phyloP scores from a whole-genome alignment of 1,140 invertebrate genomes.

The Caerostris darwini region DNA sequence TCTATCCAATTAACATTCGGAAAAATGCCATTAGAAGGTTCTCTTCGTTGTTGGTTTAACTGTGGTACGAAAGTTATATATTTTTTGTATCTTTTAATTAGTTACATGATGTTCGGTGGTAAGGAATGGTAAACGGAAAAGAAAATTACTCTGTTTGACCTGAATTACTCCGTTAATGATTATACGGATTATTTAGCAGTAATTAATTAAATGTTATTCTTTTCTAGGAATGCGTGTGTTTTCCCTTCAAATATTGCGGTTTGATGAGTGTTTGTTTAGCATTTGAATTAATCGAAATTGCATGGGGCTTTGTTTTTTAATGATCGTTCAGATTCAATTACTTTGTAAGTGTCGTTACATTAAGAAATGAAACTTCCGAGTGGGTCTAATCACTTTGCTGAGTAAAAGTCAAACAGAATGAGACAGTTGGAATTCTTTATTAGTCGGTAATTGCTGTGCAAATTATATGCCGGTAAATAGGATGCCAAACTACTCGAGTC shows the following conservation, averaged over 20 bases:
- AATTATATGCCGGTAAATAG: no score
- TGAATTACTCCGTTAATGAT: neutral
- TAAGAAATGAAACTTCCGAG: no score
- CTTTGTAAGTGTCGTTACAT: neutral
- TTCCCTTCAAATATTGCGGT: neutral
- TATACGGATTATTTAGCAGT: neutral
- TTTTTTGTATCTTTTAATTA: neutral
- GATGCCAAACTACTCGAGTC: no score
- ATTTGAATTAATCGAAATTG: neutral
- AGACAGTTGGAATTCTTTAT: no score
- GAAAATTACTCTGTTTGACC: neutral
- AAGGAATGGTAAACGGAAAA: neutral
- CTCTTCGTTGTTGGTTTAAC: neutral
- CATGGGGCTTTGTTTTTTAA: neutral
- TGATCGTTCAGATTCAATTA: neutral
- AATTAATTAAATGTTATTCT: neutral
- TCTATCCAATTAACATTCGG: constrained; percentile 14
- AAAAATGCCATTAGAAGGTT: constrained; percentile 16
- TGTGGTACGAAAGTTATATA: neutral
- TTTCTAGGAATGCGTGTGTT: neutral
- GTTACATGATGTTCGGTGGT: neutral
- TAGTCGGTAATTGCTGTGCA: no score
- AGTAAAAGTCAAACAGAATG: no score
- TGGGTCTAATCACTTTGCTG: no score
- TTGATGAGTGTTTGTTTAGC: neutral